Evolutionary conservation across 2,888 invertebrate genomes (phyloP).

Genomic region (Altica lythri): DNA sequence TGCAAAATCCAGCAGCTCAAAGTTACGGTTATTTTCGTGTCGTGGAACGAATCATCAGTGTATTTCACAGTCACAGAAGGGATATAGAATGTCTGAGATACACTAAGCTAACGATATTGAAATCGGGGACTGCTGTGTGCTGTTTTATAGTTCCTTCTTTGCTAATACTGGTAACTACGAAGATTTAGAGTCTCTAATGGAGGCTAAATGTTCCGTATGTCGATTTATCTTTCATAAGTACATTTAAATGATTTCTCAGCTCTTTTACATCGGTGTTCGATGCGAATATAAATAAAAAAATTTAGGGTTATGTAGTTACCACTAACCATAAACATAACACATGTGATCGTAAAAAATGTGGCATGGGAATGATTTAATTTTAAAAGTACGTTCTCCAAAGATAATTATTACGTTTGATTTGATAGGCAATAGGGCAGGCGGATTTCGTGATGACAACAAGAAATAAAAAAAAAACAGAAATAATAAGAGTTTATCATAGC

Average conservation of each 20-base stretch:
- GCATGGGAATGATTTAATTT: no score
- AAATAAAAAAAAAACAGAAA: no score
- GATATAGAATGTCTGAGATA: slow-evolving; percentile 1
- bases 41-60: slow-evolving; percentile 7
- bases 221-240: slow-evolving; percentile 7
- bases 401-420: no score
- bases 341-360: no score
- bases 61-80: slow-evolving; percentile 1
- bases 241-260: neutral
- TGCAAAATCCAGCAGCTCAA: neutral
- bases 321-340: no score
- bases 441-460: no score
- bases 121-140: slow-evolving; percentile 6
- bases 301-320: no score
- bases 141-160: slow-evolving; percentile 19
- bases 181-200: slow-evolving; percentile 16
- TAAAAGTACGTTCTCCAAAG: no score
- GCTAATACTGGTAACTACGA: slow-evolving; percentile 15
- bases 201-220: neutral
- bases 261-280: no score
- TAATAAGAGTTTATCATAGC: no score
- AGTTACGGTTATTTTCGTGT: slow-evolving; percentile 9
- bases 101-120: slow-evolving; percentile 5
- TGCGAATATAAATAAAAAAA: no score
- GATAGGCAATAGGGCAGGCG: no score